Evolutionary conservation across 2,113 vertebrate genomes (phyloP).

Genomic region (Bujurquina vittata): DNA sequence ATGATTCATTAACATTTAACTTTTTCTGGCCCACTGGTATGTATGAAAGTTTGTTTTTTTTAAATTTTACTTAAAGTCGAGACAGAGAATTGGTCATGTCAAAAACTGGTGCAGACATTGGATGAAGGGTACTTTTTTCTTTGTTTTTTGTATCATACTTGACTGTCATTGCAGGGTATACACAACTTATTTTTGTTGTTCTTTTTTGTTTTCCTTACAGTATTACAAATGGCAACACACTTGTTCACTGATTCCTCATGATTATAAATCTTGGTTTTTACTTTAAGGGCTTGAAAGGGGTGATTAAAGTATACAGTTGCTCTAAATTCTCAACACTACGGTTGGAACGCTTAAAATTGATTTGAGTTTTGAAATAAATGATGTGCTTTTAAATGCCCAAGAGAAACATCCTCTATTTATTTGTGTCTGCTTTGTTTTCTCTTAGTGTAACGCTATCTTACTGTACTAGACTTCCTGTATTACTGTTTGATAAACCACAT

Average conservation of each 20-base stretch:
- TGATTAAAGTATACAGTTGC: background rate
- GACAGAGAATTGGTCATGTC: background rate
- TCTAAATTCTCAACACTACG: background rate
- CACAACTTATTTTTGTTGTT: background rate
- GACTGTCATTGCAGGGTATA: background rate
- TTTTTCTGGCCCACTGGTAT: background rate
- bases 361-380: constrained; percentile 41
- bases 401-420: constrained; percentile 9
- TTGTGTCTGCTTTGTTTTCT: constrained; percentile 21
- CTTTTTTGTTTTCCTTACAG: background rate
- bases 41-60: background rate
- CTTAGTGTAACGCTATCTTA: constrained; percentile 8
- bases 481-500: background rate
- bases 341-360: background rate
- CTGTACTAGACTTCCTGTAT: background rate
- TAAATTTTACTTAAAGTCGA: constrained; percentile 7
- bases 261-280: background rate
- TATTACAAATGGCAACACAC: background rate
- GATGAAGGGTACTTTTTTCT: background rate
- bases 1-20: background rate
- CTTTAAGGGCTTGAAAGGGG: background rate
- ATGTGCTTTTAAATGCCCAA: background rate
- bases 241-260: background rate
- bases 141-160: background rate
- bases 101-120: background rate